A percentile compares a stretch with the other conserved stretches of the same genome.
These are phyloP conservation scores for Didymodactylos carnosus DNA, from an alignment of 2,888 invertebrate genomes.

Conservation along the genomic window DNA sequence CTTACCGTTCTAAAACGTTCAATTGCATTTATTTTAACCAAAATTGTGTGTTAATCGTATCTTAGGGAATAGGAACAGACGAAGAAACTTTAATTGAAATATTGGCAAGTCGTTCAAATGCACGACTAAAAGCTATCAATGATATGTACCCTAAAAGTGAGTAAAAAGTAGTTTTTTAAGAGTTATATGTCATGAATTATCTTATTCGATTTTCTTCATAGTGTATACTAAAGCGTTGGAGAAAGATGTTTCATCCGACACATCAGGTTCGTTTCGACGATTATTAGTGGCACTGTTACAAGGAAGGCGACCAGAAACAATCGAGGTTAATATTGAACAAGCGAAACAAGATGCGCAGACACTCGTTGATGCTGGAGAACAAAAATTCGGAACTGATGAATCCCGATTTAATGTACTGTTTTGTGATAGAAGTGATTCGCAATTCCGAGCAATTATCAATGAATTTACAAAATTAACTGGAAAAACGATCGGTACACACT, in stretches of 20 bases:
- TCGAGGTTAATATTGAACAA: conserved; percentile 37
- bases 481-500: conserved; percentile 31
- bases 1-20: too few species aligned
- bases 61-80: conserved; percentile 34
- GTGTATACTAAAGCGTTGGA: conserved; percentile 31
- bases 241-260: conserved; percentile 29
- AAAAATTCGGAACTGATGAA: conserved; percentile 34
- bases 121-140: conserved; percentile 28
- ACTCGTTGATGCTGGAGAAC: conserved; percentile 29
- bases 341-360: conserved; percentile 30
- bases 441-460: conserved; percentile 49
- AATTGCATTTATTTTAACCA: too few species aligned
- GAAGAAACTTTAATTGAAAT: conserved; percentile 32
- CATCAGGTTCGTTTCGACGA: conserved; percentile 30
- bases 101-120: conserved; percentile 31
- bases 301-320: conserved; percentile 49
- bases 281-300: conserved; percentile 28
- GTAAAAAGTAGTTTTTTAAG: too few species aligned
- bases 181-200: too few species aligned
- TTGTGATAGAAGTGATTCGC: conserved; percentile 43
- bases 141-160: conserved; percentile 27
- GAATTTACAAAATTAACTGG: conserved; percentile 66
- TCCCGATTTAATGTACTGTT: conserved; percentile 31
- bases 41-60: too few species aligned
- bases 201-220: conserved; percentile 17